Base-by-base conservation (phyloP, 2,888 invertebrate species). In the Drosophila austrosaltans region DNA sequence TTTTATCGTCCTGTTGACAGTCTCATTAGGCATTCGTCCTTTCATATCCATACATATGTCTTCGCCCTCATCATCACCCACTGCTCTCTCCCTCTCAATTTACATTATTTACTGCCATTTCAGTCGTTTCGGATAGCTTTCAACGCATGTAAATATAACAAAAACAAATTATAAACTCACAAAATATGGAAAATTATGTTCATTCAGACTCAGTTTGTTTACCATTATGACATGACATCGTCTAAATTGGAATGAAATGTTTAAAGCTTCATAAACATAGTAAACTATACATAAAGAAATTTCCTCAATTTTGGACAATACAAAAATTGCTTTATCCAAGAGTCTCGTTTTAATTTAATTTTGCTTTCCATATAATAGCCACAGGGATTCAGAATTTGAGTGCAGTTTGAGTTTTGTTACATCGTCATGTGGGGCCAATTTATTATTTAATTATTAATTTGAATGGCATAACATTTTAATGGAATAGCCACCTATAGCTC, bases 1-100 rank as follows among this genome's bases (percentile, higher is more conserved):
- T 16, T 70, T 58, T 40, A 42, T 53, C 4, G 48, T 32, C 40
- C 6, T 25, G 42, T 28, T 56, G 72, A 71, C 71, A 71, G 72
- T 48, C 44, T 48, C n/a, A 72, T 56, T 72, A 70, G 64, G 64
- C 58, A 71, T 48, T 25, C 25, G 48, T 25, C 48, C 48, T 48
- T 22, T 48, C 25, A 48, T 25, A 48, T 48, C 20, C 48, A 48
- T 48, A 16, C 48, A 48, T 48, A 48, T 48, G 48, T 48, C 48
- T 25, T 25, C 12, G 3, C 48, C 48, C 48, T 25, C 48, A 22
- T 48, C 25, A 7, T 12, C 10, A 3, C 3, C 48, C 22, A 16
- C 42, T 48, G 20, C 44, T 48, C 44, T 44, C 20, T 48, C 20
- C 16, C 8, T n/a, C 22, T 16, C 44, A 8, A 48, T 48, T 48